Conservation (phyloP, 2,113 vertebrate species). For the Brachypteracias leptosomus region DNA sequence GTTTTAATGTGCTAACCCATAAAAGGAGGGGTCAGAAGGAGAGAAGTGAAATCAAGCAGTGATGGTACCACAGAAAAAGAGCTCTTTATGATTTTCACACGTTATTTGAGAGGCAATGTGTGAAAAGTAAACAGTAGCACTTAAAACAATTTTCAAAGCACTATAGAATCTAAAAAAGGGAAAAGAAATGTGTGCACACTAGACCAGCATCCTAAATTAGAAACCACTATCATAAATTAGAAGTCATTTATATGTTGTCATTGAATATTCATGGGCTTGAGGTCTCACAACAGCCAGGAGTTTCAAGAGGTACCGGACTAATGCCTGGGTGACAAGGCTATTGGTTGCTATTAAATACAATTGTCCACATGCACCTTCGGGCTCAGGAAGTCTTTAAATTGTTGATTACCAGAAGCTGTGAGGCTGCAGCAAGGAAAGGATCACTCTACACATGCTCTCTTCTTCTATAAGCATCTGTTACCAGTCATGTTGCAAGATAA, state of each 20-base stretch:
- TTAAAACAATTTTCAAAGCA: background rate
- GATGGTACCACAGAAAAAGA: background rate
- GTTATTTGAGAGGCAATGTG: background rate
- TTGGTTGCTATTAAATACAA: background rate
- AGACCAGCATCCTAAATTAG: background rate
- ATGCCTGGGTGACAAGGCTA: background rate
- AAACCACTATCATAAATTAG: background rate
- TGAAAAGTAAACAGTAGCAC: background rate
- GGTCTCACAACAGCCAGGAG: background rate
- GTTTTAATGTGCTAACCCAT: background rate
- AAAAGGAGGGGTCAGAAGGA: background rate
- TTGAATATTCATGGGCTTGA: background rate
- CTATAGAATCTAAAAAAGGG: background rate
- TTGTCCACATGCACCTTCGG: background rate
- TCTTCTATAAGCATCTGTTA: background rate
- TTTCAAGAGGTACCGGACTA: background rate
- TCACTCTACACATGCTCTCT: background rate
- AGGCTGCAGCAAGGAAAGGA: background rate
- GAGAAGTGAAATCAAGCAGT: background rate
- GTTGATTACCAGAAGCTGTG: background rate
- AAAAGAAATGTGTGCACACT: background rate
- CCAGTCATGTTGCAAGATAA: conserved; percentile 17
- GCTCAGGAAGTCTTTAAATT: background rate
- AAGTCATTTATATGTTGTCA: background rate
- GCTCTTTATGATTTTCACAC: background rate